Base-by-base conservation (phyloP, 1,140 invertebrate genomes). In the Pogonus chalceus region DNA sequence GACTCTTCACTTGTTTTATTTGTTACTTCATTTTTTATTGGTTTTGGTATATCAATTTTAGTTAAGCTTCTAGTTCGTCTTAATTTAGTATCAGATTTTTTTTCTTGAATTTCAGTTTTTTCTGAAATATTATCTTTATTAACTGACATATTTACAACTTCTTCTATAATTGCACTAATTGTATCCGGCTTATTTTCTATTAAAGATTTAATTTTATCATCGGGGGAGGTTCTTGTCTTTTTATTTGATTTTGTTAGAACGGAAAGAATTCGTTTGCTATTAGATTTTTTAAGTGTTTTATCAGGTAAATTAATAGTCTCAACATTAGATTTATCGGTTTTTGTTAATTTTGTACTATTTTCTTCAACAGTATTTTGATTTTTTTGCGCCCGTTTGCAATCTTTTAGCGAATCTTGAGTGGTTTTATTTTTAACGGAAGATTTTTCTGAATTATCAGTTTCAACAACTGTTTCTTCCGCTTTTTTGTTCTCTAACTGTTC, bases 381-480 rank as follows among this genome's bases (percentile, higher is more conserved):
- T 43, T 16, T 10, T 12, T 18, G 7, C 37, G 9, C 7, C 37
- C 37, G 7, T 43, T 43, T 43, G 7, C 18, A 18, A 9, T 43
- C 3, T 18, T 43, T 12, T n/a, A n/a, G n/a, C n/a, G n/a, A n/a
- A n/a, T 43, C 37, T 12, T 9, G 37, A 12, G 37, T 43, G 18
- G 7, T 43, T 43, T 43, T 43, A 50, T 50, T 16, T n/a, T 55
- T 22, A 18, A n/a, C n/a, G n/a, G n/a, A n/a, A n/a, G 2, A 31
- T 37, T 37, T 55, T 49, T 53, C 23, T 47, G 18, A n/a, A n/a
- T n/a, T n/a, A n/a, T n/a, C 37, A 18, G 4, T 9, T 43, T 43
- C 37, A 9, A 10, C 37, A 18, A 18, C 9, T 18, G 18, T 10
- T 18, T 43, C 9, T 18, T 43, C 37, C 37, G 26, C 4, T 31